Evolutionary conservation across 2,797 vertebrate genomes (phyloP), one percentile per base, ranked within the genome.

Genomic region (Geotrypetes seraphini): DNA sequence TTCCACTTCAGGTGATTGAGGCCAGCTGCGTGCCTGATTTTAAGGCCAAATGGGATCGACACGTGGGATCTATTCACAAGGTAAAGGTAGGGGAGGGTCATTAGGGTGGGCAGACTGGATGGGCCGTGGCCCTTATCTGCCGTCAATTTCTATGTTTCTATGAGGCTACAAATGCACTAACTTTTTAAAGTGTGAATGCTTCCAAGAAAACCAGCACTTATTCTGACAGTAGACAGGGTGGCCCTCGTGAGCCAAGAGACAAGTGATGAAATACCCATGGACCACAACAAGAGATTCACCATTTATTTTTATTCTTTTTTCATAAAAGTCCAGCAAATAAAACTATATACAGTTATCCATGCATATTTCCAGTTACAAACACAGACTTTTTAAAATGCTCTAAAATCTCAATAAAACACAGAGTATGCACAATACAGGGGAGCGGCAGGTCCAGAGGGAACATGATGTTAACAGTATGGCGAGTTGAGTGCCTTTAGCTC

Each of bases 231-330:
- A 33, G 18, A 3, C 13, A 19, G 1, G 0, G n/a, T 16, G 13
- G 14, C 16, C 7, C 10, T 26, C 10, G 29, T 43, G 42, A 12
- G 32, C 60, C 13, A 55, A 38, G 43, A 41, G 53, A 63, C 53
- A n/a, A 30, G 23, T 43, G 27, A 28, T 65, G 30, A 47, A 59
- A 29, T 42, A 31, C 11, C 53, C 67, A 35, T 43, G 72, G n/a
- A 64, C 50, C 81, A 83, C 78, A 87, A 81, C 81, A 85, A 89
- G 79, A 90, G 68, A 55, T 71, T 76, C 67, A 79, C 83, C 68
- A 60, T 96, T 92, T 93, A 91, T 93, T 94, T n/a, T 78, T 80
- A 70, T n/a, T n/a, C n/a, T n/a, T n/a, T n/a, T n/a, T n/a, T 78
- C 71, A 87, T 91, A 91, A 93, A 97, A 96, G 89, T 83, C 67